These are phyloP conservation scores for Brachionus paranguensis DNA, from an alignment of 1,140 invertebrate species.

Conservation along the genomic window DNA sequence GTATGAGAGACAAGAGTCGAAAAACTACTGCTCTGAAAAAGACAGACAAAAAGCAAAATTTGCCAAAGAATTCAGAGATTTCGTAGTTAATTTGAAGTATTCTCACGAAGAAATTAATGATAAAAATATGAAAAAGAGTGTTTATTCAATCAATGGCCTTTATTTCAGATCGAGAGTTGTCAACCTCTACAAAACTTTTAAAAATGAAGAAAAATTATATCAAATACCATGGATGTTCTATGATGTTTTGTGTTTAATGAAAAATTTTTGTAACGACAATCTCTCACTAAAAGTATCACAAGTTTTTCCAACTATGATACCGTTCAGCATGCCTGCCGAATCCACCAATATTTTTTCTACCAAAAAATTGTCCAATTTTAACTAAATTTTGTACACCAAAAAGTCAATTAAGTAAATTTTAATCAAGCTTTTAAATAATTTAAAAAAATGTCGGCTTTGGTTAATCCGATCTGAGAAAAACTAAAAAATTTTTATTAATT, in stretches of 20 bases:
- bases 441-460: too few relatives aligned
- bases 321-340: not conserved
- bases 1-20: not conserved
- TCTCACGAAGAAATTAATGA: not conserved
- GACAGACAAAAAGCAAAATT: not conserved
- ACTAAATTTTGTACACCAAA: too few relatives aligned
- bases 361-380: not conserved
- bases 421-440: too few relatives aligned
- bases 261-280: slow-evolving; percentile 26
- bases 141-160: not conserved
- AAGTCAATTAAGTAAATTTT: too few relatives aligned
- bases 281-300: not conserved
- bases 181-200: not conserved
- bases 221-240: slow-evolving; percentile 28
- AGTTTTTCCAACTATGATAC: not conserved
- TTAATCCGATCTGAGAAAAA: too few relatives aligned
- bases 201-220: not conserved
- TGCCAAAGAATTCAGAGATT: not conserved
- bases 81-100: not conserved
- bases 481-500: too few relatives aligned
- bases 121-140: not conserved
- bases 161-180: not conserved
- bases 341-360: not conserved
- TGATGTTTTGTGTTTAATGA: slow-evolving; percentile 3
- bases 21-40: not conserved